A percentile compares a stretch with the other conserved stretches of the same genome.
These are phyloP conservation scores for Chymomyza caudatula DNA, from an alignment of 2,888 invertebrate genomes.

Conservation along the genomic window DNA sequence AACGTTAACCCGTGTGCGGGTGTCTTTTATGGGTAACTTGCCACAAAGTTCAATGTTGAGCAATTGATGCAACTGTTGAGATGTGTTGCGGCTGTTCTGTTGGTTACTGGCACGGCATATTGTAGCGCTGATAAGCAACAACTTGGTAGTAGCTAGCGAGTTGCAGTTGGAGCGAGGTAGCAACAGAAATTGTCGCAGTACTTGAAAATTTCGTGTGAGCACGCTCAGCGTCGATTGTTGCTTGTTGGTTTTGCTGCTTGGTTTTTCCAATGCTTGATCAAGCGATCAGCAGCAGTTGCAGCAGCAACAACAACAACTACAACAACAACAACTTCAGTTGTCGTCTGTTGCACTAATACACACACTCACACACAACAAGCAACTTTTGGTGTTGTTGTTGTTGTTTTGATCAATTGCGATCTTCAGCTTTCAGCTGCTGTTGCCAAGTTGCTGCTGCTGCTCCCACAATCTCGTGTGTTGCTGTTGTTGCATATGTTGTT, in stretches of 20 bases:
- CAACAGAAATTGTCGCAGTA: slow-evolving; percentile 65
- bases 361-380: slow-evolving; percentile 10
- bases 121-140: slow-evolving; percentile 48
- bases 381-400: background rate
- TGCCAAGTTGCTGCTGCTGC: slow-evolving; percentile 41
- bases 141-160: background rate
- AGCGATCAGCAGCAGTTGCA: slow-evolving; percentile 64
- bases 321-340: slow-evolving; percentile 41
- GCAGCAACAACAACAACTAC: slow-evolving; percentile 33
- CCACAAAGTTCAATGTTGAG: slow-evolving; percentile 69
- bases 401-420: slow-evolving; percentile 64
- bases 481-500: slow-evolving; percentile 44
- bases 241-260: slow-evolving; percentile 13
- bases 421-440: slow-evolving; percentile 34
- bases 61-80: slow-evolving; percentile 74
- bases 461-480: slow-evolving; percentile 63
- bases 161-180: slow-evolving; percentile 7
- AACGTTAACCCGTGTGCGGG: background rate
- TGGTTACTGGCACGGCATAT: slow-evolving; percentile 55
- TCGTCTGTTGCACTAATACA: slow-evolving; percentile 33
- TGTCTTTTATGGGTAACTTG: background rate
- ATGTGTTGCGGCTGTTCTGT: slow-evolving; percentile 51
- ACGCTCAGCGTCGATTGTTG: slow-evolving; percentile 68
- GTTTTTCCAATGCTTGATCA: slow-evolving; percentile 42
- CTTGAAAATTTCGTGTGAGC: slow-evolving; percentile 72